Evolutionary conservation across 1,140 invertebrate species (phyloP).

Genomic region (Cyclina sinensis): DNA sequence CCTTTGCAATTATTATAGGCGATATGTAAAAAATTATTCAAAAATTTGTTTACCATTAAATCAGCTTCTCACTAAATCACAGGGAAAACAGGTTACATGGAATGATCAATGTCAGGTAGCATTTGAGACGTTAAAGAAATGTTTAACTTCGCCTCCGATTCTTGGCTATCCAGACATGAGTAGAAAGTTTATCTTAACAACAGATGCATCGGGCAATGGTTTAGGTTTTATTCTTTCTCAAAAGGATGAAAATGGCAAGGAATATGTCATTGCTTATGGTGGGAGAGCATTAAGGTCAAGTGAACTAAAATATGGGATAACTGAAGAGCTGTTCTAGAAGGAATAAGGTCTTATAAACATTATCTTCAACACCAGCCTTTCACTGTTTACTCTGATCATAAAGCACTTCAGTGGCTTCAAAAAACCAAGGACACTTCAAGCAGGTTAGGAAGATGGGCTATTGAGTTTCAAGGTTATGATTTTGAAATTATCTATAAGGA

Average conservation of each 20-base stretch:
- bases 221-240: conserved; percentile 71
- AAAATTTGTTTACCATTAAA: conserved; percentile 83
- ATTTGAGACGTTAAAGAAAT: conserved; percentile 72
- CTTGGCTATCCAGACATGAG: conserved; percentile 69
- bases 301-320: conserved; percentile 46
- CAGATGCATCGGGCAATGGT: conserved; percentile 68
- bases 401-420: conserved; percentile 38
- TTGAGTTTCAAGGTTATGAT: conserved; percentile 48
- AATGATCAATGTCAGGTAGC: conserved; percentile 66
- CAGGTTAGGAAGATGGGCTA: conserved; percentile 53
- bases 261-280: conserved; percentile 72
- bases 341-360: conserved; percentile 43
- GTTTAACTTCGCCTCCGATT: conserved; percentile 71
- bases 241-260: conserved; percentile 59
- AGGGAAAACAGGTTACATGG: conserved; percentile 79
- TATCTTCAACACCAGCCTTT: conserved; percentile 64
- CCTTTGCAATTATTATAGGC: conserved; percentile 85
- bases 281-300: conserved; percentile 82
- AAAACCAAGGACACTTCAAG: conserved; percentile 44
- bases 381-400: conserved; percentile 61
- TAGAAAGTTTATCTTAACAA: conserved; percentile 71
- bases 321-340: conserved; percentile 64
- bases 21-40: conserved; percentile 82
- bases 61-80: conserved; percentile 81
- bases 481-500: conserved; percentile 49